Percentiles rank a stretch among this genome's conserved stretches.
These are phyloP conservation scores for Conomelus anceps DNA, from an alignment of 2,888 invertebrate genomes.

Conservation along the genomic window DNA sequence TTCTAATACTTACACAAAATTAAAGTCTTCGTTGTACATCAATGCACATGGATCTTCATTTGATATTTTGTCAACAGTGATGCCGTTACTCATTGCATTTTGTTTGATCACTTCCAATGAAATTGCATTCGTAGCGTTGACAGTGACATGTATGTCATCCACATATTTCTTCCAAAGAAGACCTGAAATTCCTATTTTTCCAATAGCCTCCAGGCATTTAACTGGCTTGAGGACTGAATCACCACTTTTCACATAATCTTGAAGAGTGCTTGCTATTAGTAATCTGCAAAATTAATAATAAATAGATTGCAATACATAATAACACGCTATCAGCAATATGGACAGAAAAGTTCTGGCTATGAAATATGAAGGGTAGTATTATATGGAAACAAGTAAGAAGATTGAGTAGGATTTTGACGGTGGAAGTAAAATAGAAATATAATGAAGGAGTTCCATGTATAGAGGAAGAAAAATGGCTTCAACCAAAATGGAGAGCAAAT, in stretches of 20 bases:
- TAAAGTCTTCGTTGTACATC: constrained; percentile 35
- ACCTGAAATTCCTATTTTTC: constrained; percentile 31
- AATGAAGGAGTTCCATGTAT: too few species aligned
- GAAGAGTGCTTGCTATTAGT: constrained; percentile 29
- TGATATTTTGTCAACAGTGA: constrained; percentile 27
- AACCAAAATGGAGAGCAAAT: too few species aligned
- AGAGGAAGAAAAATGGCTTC: too few species aligned
- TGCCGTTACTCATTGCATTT: constrained; percentile 32
- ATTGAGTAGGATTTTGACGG: too few species aligned
- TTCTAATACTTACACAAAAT: constrained; percentile 36
- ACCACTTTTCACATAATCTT: constrained; percentile 30
- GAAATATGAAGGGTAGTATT: too few species aligned
- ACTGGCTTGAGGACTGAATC: constrained; percentile 30
- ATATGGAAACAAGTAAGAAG: too few species aligned
- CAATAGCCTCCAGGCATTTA: constrained; percentile 33
- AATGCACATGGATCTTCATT: constrained; percentile 34
- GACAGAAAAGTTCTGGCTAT: too few species aligned
- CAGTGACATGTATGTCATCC: constrained; percentile 31
- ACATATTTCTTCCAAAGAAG: constrained; percentile 31
- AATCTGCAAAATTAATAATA: constrained; percentile 29
- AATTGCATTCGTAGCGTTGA: constrained; percentile 22
- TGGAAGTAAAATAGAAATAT: too few species aligned
- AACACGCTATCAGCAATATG: background rate
- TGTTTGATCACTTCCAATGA: constrained; percentile 20
- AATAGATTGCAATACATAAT: background rate